Evolutionary conservation across 2,797 vertebrate genomes (phyloP).

Genomic region (Babyrousa celebensis): DNA sequence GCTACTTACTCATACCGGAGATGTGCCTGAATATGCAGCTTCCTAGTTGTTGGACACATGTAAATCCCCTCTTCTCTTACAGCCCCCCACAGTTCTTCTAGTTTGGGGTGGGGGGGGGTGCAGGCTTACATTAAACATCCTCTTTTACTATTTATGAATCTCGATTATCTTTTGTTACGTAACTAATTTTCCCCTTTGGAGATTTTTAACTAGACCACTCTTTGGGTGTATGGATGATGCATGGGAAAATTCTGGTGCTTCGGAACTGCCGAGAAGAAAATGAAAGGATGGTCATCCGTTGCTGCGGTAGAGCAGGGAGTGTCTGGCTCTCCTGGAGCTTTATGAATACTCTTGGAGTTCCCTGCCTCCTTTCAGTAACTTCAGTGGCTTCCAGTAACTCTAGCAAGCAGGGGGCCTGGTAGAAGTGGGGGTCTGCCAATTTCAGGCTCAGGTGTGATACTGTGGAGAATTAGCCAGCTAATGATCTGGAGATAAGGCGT

Average conservation of each 20-base stretch:
- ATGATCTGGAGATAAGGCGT: not conserved
- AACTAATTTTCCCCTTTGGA: constrained; percentile 50
- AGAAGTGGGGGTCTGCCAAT: not conserved
- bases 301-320: constrained; percentile 23
- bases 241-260: constrained; percentile 28
- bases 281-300: not conserved
- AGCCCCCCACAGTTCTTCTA: not conserved
- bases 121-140: not conserved
- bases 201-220: constrained; percentile 53
- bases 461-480: not conserved
- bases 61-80: not conserved
- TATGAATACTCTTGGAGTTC: constrained; percentile 46
- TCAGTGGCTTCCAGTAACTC: not conserved
- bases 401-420: not conserved
- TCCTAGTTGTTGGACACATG: not conserved
- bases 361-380: not conserved
- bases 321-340: constrained; percentile 23
- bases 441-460: not conserved
- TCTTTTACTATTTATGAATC: constrained; percentile 16
- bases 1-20: constrained; percentile 1
- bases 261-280: constrained; percentile 50
- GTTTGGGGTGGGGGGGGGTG: not conserved
- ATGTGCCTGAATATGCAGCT: not conserved
- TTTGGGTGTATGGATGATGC: constrained; percentile 44
- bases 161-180: constrained; percentile 27